These are phyloP conservation scores for Drusus annulatus DNA, from an alignment of 1,140 invertebrate genomes.

Conservation along the genomic window DNA sequence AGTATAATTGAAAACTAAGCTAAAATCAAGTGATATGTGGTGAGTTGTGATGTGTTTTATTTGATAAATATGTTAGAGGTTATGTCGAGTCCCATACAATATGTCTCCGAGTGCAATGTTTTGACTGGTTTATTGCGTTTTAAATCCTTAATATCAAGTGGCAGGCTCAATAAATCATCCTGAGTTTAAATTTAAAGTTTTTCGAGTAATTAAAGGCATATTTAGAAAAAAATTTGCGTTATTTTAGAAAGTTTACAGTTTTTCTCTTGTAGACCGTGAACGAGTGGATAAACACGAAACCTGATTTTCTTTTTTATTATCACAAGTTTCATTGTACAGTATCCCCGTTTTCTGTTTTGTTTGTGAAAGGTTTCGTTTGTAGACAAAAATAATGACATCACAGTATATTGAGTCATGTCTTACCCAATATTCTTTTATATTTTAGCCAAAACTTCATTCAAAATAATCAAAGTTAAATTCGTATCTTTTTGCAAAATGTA, in stretches of 20 bases:
- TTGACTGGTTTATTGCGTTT: not conserved
- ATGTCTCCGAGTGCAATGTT: not conserved
- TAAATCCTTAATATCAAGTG: not conserved
- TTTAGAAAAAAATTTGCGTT: not conserved
- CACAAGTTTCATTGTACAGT: not conserved
- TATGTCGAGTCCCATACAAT: constrained; percentile 4
- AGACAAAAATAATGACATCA: too few relatives aligned
- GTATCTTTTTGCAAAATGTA: too few relatives aligned
- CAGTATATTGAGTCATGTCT: too few relatives aligned
- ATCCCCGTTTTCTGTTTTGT: too few relatives aligned
- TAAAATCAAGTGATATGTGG: constrained; percentile 27
- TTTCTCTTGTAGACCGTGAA: not conserved
- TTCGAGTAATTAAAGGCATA: not conserved
- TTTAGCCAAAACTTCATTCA: too few relatives aligned
- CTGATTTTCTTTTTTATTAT: constrained; percentile 3
- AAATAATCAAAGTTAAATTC: too few relatives aligned
- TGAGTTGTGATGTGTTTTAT: constrained; percentile 2
- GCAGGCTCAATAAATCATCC: not conserved
- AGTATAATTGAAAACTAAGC: not conserved
- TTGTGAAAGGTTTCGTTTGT: too few relatives aligned
- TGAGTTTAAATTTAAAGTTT: not conserved
- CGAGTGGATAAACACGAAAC: constrained; percentile 8
- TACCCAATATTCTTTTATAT: too few relatives aligned
- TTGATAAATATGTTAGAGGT: not conserved
- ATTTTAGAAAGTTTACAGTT: constrained; percentile 4